Conservation (phyloP, 2,797 vertebrate genomes). For the Gadopsis bispinosus region DNA sequence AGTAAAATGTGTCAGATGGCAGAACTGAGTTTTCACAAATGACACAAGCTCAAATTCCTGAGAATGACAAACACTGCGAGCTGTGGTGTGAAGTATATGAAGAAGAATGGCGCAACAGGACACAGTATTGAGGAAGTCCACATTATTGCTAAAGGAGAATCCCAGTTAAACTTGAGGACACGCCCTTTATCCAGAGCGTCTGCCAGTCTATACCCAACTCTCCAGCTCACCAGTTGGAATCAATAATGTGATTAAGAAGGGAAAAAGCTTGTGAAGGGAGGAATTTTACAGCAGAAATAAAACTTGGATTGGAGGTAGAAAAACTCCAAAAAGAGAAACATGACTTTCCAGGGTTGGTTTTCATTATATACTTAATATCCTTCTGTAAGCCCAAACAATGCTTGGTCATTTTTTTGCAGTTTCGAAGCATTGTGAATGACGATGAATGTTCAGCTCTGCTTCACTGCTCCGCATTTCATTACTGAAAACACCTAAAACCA, state of each 20-base stretch:
- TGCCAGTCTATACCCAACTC: slow-evolving; percentile 49
- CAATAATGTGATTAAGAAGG: slow-evolving; percentile 50
- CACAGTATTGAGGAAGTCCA: slow-evolving; percentile 67
- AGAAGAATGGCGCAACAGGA: slow-evolving; percentile 30
- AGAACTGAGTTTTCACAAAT: slow-evolving; percentile 64
- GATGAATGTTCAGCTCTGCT: slow-evolving; percentile 31
- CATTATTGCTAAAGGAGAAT: slow-evolving; percentile 68
- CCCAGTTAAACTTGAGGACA: slow-evolving; percentile 69
- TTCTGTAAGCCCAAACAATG: slow-evolving; percentile 51
- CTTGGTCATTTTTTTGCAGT: slow-evolving; percentile 25
- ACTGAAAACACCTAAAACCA: slow-evolving; percentile 23
- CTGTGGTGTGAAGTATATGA: slow-evolving; percentile 59
- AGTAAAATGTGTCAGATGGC: slow-evolving; percentile 67
- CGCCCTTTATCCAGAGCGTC: slow-evolving; percentile 50
- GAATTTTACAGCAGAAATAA: slow-evolving; percentile 52
- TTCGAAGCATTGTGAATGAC: slow-evolving; percentile 46
- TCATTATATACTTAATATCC: slow-evolving; percentile 50
- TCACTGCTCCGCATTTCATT: slow-evolving; percentile 19
- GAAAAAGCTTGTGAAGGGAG: slow-evolving; percentile 29
- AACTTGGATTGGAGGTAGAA: slow-evolving; percentile 47
- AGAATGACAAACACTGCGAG: slow-evolving; percentile 65
- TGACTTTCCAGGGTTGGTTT: slow-evolving; percentile 53
- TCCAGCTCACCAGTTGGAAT: slow-evolving; percentile 53
- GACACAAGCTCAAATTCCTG: slow-evolving; percentile 58
- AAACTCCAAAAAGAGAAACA: slow-evolving; percentile 45